These are phyloP conservation scores for Drosophila busckii DNA, from an alignment of 1,140 invertebrate genomes.

Conservation along the genomic window DNA sequence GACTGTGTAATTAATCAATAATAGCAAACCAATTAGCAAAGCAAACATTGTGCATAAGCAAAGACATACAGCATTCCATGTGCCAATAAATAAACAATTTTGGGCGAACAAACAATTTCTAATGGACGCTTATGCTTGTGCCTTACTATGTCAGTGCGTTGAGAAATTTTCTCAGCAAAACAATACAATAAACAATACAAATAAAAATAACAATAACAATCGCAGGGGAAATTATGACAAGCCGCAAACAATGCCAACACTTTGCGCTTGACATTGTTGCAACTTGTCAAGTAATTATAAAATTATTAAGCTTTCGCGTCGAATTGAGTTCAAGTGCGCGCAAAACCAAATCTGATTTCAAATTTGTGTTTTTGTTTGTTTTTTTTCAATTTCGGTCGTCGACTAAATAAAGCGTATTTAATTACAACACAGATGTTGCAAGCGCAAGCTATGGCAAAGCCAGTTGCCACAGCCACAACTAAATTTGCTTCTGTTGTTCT, in stretches of 20 bases:
- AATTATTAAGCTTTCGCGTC: constrained; percentile 4
- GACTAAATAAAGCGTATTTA: constrained; percentile 71
- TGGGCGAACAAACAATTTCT: constrained; percentile 10
- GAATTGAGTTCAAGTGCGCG: constrained; percentile 66
- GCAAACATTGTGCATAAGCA: constrained; percentile 33
- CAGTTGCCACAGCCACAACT: constrained; percentile 26
- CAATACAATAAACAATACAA: no score
- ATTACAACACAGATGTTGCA: constrained; percentile 32
- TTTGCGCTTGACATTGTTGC: constrained; percentile 71
- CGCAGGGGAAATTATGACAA: background rate
- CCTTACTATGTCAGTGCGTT: constrained; percentile 25
- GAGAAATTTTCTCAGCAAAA: constrained; percentile 33
- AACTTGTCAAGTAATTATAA: constrained; percentile 43
- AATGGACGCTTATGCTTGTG: constrained; percentile 1
- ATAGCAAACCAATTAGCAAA: constrained; percentile 46
- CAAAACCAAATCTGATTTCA: no score
- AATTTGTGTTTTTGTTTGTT: constrained; percentile 12
- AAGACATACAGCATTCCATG: constrained; percentile 37
- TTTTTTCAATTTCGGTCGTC: constrained; percentile 22
- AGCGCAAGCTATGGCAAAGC: constrained; percentile 12
- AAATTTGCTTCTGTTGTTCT: background rate
- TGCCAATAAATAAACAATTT: constrained; percentile 37
- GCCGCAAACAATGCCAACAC: constrained; percentile 12
- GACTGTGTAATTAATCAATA: constrained; percentile 62
- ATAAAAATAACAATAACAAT: constrained; percentile 6